These are phyloP conservation scores for Platycercus adscitus DNA, from an alignment of 2,113 vertebrate genomes.

Conservation along the genomic window DNA sequence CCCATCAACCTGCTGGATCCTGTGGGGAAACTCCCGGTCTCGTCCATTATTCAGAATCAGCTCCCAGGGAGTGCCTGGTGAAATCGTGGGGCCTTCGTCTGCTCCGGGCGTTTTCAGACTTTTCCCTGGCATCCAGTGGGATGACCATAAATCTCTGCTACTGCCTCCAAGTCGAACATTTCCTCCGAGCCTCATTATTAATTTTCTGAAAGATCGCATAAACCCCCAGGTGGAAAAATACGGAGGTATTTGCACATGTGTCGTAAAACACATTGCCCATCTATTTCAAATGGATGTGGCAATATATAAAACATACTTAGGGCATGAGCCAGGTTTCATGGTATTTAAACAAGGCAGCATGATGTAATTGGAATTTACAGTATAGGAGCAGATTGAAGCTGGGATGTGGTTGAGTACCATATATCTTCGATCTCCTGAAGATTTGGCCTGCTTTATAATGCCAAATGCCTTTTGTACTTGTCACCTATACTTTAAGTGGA, in stretches of 20 bases:
- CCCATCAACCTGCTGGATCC: not conserved
- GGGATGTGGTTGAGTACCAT: not conserved
- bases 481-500: constrained; percentile 56
- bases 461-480: constrained; percentile 63
- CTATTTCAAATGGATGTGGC: constrained; percentile 67
- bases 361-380: constrained; percentile 70
- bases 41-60: not conserved
- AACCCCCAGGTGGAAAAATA: constrained; percentile 67
- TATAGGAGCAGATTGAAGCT: constrained; percentile 39
- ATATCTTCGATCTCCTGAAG: constrained; percentile 58
- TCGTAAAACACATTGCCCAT: constrained; percentile 43
- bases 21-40: not conserved
- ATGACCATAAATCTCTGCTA: not conserved
- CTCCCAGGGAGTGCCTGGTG: not conserved
- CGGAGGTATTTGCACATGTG: constrained; percentile 56
- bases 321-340: constrained; percentile 50
- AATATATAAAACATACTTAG: constrained; percentile 60
- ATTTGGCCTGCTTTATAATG: constrained; percentile 30
- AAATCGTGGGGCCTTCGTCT: not conserved
- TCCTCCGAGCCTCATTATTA: constrained; percentile 65
- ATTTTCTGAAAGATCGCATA: constrained; percentile 66
- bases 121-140: constrained; percentile 40
- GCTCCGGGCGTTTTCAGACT: not conserved
- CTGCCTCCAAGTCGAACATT: constrained; percentile 56
- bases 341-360: constrained; percentile 62